These are phyloP conservation scores for Limnothrissa miodon DNA, from an alignment of 2,113 vertebrate species.

Conservation along the genomic window DNA sequence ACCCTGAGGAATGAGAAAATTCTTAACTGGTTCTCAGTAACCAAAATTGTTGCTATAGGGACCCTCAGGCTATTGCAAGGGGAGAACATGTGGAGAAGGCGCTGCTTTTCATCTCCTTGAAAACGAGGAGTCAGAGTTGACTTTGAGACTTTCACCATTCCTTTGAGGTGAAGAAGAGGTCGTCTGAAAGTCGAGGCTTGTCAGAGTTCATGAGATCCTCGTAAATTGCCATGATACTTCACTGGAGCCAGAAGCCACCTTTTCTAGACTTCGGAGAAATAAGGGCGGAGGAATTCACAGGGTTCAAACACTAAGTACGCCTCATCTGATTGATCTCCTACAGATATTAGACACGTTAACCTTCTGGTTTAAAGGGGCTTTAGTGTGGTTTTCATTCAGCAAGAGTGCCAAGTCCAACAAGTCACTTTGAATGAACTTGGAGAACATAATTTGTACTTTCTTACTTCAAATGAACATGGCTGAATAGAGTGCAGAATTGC, in stretches of 20 bases:
- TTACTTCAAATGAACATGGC: not conserved
- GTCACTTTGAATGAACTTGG: not conserved
- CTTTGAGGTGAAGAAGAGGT: slow-evolving; percentile 15
- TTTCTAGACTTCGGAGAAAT: slow-evolving; percentile 13
- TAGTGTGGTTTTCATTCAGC: slow-evolving; percentile 47
- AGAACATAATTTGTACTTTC: not conserved
- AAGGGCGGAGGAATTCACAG: not conserved
- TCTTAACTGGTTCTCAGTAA: slow-evolving; percentile 16
- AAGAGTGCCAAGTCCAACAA: slow-evolving; percentile 25
- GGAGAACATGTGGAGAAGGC: not conserved
- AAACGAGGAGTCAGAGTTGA: not conserved
- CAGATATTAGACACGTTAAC: slow-evolving; percentile 19
- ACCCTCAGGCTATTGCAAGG: not conserved
- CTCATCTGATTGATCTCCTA: slow-evolving; percentile 23
- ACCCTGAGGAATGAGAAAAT: slow-evolving; percentile 7
- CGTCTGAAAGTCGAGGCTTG: not conserved
- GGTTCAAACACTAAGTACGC: slow-evolving; percentile 21
- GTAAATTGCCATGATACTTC: slow-evolving; percentile 38
- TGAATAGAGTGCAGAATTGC: not conserved
- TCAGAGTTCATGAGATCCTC: slow-evolving; percentile 19
- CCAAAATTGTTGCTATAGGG: not conserved
- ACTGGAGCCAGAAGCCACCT: not conserved
- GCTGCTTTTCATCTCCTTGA: slow-evolving; percentile 21
- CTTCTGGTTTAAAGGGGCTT: not conserved
- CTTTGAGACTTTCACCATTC: slow-evolving; percentile 19